phyloP scores from a whole-genome alignment of 2,888 invertebrate genomes.

The Bombylius discolor region DNA sequence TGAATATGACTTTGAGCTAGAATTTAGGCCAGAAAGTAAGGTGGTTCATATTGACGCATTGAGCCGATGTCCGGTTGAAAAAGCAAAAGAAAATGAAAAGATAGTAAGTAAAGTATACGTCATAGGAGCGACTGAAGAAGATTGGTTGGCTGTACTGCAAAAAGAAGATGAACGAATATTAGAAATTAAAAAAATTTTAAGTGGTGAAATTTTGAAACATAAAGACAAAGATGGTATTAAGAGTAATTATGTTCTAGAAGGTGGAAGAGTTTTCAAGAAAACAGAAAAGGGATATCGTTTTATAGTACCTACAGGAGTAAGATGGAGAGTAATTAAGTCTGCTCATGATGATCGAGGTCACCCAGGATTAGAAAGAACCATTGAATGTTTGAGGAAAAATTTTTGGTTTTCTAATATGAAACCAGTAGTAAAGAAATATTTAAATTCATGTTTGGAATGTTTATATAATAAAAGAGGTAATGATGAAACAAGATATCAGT shows the following conservation, averaged over 20 bases:
- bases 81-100: not conserved
- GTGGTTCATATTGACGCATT: not conserved
- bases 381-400: constrained; percentile 7
- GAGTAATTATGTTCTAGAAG: not conserved
- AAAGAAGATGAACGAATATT: not conserved
- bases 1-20: not conserved
- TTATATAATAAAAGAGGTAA: constrained; percentile 5
- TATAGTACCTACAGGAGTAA: not conserved
- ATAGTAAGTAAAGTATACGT: not conserved
- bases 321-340: constrained; percentile 1
- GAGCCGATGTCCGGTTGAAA: not conserved
- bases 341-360: constrained; percentile 3
- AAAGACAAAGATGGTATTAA: no score
- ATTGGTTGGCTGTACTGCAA: not conserved
- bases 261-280: not conserved
- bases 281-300: not conserved
- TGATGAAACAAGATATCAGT: not conserved
- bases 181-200: not conserved
- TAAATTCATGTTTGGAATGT: constrained; percentile 10
- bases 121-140: not conserved
- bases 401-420: constrained; percentile 32
- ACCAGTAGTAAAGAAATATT: constrained; percentile 8
- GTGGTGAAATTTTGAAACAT: no score
- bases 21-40: not conserved
- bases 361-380: constrained; percentile 1